Conservation (phyloP, 2,888 invertebrate species). For the Synergus laeviventris region DNA sequence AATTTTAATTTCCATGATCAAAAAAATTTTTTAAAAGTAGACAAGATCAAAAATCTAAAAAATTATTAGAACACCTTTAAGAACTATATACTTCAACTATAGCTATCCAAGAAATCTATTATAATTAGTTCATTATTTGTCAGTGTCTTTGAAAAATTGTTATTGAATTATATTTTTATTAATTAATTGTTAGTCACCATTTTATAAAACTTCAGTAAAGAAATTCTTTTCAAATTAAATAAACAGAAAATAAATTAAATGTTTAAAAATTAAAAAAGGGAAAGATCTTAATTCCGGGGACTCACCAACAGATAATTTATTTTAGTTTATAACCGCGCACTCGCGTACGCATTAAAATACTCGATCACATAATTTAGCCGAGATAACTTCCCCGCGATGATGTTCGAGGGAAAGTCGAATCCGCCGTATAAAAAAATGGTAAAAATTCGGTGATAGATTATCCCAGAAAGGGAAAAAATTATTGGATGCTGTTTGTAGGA, state of each 20-base stretch:
- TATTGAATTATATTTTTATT: neutral
- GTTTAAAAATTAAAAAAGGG: neutral
- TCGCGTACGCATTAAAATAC: constrained; percentile 34
- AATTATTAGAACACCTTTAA: too few relatives aligned
- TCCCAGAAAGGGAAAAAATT: constrained; percentile 1
- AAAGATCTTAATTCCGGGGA: neutral
- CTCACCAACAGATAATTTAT: constrained; percentile 27
- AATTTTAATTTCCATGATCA: neutral
- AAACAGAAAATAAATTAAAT: neutral
- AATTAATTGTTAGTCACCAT: neutral
- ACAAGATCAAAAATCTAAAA: too few relatives aligned
- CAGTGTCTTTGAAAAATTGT: neutral
- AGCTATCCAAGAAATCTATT: too few relatives aligned
- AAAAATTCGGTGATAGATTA: neutral
- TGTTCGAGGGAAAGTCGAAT: constrained; percentile 19
- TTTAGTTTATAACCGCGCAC: constrained; percentile 15
- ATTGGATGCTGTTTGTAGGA: constrained; percentile 46
- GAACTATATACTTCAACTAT: too few relatives aligned
- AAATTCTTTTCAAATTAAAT: neutral
- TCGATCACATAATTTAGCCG: constrained; percentile 33
- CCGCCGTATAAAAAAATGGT: neutral
- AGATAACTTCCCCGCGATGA: constrained; percentile 31
- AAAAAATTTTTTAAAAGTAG: neutral
- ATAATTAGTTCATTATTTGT: neutral
- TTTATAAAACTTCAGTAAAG: neutral